Evolutionary conservation across 2,797 vertebrate genomes (phyloP).

Genomic region (Sternarchorhynchus goeldii): DNA sequence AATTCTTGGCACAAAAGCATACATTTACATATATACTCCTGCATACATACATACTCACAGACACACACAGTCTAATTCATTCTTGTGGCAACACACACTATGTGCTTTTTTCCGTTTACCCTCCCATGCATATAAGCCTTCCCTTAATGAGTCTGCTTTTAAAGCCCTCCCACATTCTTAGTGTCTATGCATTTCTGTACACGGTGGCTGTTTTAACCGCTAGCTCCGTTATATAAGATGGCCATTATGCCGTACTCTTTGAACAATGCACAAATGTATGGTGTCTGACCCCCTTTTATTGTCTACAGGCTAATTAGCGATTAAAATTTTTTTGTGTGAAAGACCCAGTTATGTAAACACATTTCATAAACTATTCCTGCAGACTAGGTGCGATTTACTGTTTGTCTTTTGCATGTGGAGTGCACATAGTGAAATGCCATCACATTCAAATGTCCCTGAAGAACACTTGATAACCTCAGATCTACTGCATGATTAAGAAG

Average conservation of each 20-base stretch:
- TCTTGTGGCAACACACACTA: neutral
- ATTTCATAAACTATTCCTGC: neutral
- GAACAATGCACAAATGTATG: neutral
- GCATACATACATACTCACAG: too few species aligned
- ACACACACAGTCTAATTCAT: neutral
- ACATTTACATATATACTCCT: too few species aligned
- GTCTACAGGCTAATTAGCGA: neutral
- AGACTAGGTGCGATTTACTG: too few species aligned
- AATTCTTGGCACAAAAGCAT: too few species aligned
- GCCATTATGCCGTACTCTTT: neutral
- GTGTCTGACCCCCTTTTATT: neutral
- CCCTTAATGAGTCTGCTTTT: neutral
- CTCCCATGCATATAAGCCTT: neutral
- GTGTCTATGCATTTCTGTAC: conserved; percentile 3
- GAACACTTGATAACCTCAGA: too few species aligned
- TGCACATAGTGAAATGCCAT: too few species aligned
- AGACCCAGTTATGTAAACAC: neutral
- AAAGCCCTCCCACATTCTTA: neutral
- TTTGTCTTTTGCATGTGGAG: too few species aligned
- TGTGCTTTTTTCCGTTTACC: neutral
- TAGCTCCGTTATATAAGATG: neutral
- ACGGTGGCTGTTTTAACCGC: neutral
- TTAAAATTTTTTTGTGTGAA: neutral
- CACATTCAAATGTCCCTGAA: too few species aligned
- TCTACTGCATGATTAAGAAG: too few species aligned